Evolutionary conservation across 92 coral and sea anemone species (phyloP).

Genomic region (Porites cylindrica): DNA sequence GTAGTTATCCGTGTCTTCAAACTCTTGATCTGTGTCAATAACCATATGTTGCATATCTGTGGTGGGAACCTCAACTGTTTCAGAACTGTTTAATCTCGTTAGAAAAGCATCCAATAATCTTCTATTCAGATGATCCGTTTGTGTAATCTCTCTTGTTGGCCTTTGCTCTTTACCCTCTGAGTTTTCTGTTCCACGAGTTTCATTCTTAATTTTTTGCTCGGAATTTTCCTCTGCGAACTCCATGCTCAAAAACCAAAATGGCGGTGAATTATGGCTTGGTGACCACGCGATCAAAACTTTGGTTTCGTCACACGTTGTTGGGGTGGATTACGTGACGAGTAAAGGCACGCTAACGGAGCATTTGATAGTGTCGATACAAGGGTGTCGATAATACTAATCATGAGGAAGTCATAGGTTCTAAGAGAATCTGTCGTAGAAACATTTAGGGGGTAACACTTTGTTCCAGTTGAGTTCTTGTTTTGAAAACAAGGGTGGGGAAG

Average conservation of each 20-base stretch:
- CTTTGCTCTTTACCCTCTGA: conserved; percentile 41
- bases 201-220: conserved; percentile 22
- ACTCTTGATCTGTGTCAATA: conserved; percentile 6
- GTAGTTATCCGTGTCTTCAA: conserved; percentile 13
- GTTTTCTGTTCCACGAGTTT: conserved; percentile 40
- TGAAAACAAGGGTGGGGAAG: too few relatives aligned
- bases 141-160: conserved; percentile 80
- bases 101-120: conserved; percentile 87
- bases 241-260: conserved; percentile 24
- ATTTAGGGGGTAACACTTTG: too few relatives aligned
- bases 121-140: conserved; percentile 95
- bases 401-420: too few relatives aligned
- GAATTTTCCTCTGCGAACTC: conserved; percentile 7
- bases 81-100: conserved; percentile 72
- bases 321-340: too few relatives aligned
- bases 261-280: conserved; percentile 2
- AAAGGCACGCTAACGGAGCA: too few relatives aligned
- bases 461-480: too few relatives aligned
- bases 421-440: too few relatives aligned
- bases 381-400: too few relatives aligned
- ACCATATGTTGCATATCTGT: background rate
- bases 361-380: too few relatives aligned
- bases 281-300: conserved; percentile 1
- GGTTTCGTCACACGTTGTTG: too few relatives aligned
- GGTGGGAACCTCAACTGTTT: background rate